These are phyloP conservation scores for Trichoplusia ni DNA, from an alignment of 1,140 invertebrate genomes.

Conservation along the genomic window DNA sequence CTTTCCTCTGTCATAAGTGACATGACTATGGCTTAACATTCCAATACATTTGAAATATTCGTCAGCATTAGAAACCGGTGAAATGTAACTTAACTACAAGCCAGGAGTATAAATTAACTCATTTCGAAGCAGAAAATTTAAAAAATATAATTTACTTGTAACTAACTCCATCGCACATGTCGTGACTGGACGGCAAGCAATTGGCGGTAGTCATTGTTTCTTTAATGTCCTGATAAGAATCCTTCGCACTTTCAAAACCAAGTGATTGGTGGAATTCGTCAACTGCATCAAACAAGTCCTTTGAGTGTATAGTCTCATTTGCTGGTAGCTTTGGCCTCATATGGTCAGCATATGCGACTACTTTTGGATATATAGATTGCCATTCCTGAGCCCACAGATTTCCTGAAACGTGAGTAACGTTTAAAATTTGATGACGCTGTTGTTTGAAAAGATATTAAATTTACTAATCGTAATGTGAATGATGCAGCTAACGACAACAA, in stretches of 20 bases:
- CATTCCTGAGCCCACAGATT: conserved; percentile 95
- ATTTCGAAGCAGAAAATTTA: neutral
- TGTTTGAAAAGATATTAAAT: too few relatives aligned
- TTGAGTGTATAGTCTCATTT: conserved; percentile 50
- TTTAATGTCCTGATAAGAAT: conserved; percentile 63
- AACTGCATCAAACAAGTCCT: conserved; percentile 62
- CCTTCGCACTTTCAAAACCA: conserved; percentile 65
- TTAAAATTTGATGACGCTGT: too few relatives aligned
- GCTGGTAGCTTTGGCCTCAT: conserved; percentile 42
- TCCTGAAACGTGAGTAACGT: too few relatives aligned
- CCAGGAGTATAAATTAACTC: neutral
- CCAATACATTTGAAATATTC: too few relatives aligned
- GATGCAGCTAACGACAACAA: neutral
- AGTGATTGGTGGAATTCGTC: conserved; percentile 69
- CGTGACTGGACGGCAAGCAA: conserved; percentile 73
- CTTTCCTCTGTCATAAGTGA: too few relatives aligned
- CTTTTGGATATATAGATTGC: conserved; percentile 86
- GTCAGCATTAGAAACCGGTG: too few relatives aligned
- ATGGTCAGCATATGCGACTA: conserved; percentile 85
- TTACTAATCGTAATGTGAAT: too few relatives aligned
- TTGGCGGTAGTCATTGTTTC: conserved; percentile 57
- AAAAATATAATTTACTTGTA: conserved; percentile 58
- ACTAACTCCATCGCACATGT: conserved; percentile 75
- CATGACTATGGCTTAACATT: too few relatives aligned
- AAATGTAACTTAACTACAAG: neutral